Evolutionary conservation across 64 coral and sea anemone genomes (phyloP).

Genomic region (Dendrophyllia cribrosa): DNA sequence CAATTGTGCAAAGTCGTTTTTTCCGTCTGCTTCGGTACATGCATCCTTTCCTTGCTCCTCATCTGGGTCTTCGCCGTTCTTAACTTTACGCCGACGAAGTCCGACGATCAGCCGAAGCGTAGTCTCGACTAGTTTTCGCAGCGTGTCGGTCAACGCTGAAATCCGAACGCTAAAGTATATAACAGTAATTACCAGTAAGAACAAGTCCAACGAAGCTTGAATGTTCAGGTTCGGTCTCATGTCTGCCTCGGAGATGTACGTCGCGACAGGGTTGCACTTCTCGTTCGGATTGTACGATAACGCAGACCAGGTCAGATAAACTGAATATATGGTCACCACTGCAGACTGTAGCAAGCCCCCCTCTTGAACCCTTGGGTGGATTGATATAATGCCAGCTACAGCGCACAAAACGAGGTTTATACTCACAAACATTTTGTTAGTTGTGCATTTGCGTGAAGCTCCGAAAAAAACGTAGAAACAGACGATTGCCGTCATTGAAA

Average conservation of each 20-base stretch:
- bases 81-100: slow-evolving; percentile 14
- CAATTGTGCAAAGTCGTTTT: background rate
- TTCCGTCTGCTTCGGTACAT: background rate
- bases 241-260: slow-evolving; percentile 87
- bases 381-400: slow-evolving; percentile 72
- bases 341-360: slow-evolving; percentile 79
- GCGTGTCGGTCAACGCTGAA: slow-evolving; percentile 50
- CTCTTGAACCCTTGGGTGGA: slow-evolving; percentile 88
- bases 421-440: slow-evolving; percentile 92
- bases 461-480: slow-evolving; percentile 89
- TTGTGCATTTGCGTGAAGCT: slow-evolving; percentile 64
- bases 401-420: slow-evolving; percentile 90
- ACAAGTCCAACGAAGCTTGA: slow-evolving; percentile 87
- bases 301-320: slow-evolving; percentile 87
- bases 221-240: slow-evolving; percentile 95
- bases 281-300: slow-evolving; percentile 96
- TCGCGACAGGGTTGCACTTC: slow-evolving; percentile 88
- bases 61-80: background rate
- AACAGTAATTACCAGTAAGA: slow-evolving; percentile 58
- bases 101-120: slow-evolving; percentile 55
- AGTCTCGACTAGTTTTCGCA: slow-evolving; percentile 46
- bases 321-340: slow-evolving; percentile 69
- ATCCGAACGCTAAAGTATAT: slow-evolving; percentile 85
- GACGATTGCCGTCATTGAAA: slow-evolving; percentile 65
- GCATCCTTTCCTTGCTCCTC: slow-evolving; percentile 1